Evolutionary conservation across 92 coral and sea anemone genomes (phyloP).

Genomic region (Plumapathes pennacea): DNA sequence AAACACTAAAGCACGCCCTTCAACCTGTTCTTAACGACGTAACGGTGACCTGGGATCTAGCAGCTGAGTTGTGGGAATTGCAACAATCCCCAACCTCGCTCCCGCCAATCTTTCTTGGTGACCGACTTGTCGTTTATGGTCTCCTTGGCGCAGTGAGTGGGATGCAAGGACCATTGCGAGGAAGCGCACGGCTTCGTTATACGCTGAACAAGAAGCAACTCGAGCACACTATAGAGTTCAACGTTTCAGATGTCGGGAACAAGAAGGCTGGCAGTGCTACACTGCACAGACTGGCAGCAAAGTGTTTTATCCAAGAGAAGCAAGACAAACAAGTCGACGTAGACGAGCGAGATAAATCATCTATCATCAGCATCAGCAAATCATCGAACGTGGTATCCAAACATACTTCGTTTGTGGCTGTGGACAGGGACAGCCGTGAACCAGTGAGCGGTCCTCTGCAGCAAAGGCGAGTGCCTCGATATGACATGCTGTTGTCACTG

Average conservation of each 20-base stretch:
- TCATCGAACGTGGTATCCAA: conserved; percentile 58
- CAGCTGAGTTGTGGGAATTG: conserved; percentile 47
- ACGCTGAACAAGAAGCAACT: conserved; percentile 9
- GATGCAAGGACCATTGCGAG: background rate
- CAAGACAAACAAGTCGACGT: conserved; percentile 8
- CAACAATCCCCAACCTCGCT: conserved; percentile 11
- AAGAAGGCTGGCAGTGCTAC: conserved; percentile 5
- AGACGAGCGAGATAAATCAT: conserved; percentile 3
- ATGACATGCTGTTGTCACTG: too few species aligned
- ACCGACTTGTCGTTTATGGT: conserved; percentile 56
- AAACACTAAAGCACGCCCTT: conserved; percentile 69
- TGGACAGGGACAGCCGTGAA: conserved; percentile 52
- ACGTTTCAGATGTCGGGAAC: conserved; percentile 34
- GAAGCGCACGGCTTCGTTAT: conserved; percentile 39
- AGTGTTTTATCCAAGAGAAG: conserved; percentile 42
- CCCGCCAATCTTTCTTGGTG: conserved; percentile 65
- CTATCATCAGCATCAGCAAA: conserved; percentile 57
- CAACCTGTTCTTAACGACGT: conserved; percentile 74
- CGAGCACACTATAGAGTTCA: conserved; percentile 43
- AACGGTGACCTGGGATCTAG: conserved; percentile 61
- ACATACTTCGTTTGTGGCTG: conserved; percentile 69
- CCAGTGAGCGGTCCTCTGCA: conserved; percentile 44
- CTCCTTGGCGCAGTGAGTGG: conserved; percentile 16
- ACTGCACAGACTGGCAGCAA: conserved; percentile 68
- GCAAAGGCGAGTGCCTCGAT: background rate